Evolutionary conservation across 2,113 vertebrate genomes (phyloP).

Genomic region (Antechinus stuartii): DNA sequence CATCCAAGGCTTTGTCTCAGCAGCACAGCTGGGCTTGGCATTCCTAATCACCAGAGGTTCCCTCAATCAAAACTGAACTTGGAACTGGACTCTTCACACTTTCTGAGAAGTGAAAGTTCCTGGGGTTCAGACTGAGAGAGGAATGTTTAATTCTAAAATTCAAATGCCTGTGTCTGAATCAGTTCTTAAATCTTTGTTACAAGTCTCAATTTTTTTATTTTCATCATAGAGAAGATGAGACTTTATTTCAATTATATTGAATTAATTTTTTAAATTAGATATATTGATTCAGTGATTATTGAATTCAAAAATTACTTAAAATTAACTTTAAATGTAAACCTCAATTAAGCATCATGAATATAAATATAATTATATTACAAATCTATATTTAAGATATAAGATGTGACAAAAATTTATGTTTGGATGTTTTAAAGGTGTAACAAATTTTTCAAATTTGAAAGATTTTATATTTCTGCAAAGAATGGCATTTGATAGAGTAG

Average conservation of each 20-base stretch:
- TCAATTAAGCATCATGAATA: not conserved
- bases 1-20: no score
- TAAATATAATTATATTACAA: not conserved
- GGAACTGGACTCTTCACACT: no score
- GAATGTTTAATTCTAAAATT: not conserved
- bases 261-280: not conserved
- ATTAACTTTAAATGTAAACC: constrained; percentile 12
- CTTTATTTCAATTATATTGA: not conserved
- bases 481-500: constrained; percentile 22
- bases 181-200: not conserved
- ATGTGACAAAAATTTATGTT: not conserved
- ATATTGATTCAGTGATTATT: not conserved
- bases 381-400: not conserved
- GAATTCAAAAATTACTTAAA: constrained; percentile 9
- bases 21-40: no score
- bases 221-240: not conserved
- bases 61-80: no score
- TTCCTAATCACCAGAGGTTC: no score
- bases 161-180: not conserved
- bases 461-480: not conserved
- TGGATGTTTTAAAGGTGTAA: not conserved
- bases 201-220: not conserved
- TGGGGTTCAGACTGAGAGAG: not conserved
- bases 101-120: no score
- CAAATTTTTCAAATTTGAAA: not conserved